Base-by-base conservation (phyloP, 2,113 vertebrate genomes). In the Dipodomys ordii region DNA sequence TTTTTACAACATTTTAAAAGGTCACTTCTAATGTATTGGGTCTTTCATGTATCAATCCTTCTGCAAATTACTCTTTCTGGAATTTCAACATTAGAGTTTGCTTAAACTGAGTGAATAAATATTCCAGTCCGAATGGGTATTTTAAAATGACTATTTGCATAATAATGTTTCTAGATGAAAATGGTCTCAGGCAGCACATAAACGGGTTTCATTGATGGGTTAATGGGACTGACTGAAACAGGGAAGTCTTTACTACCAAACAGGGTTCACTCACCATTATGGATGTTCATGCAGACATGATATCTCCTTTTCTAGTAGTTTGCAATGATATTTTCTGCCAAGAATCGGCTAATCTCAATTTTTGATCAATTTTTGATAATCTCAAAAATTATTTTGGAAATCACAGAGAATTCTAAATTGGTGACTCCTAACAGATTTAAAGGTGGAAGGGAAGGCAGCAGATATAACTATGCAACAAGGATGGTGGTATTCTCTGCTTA, bases 161-260 rank as follows among this genome's bases (percentile, higher is more conserved):
- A 96, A 96, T 95, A 94, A 94, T 93, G 27, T 85, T 92, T 97
- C 94, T 92, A 67, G 96, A 95, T 90, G 69, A 90, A 97, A 97
- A 94, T 89, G 73, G 88, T 89, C 71, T 96, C 94, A 92, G 91
- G 77, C 22, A 91, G 20, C 68, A 86, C 22, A 90, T 76, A 83
- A 96, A 93, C n/a, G 92, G 82, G 69, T 57, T 93, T 96, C 81
- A 73, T 28, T 91, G 79, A 88, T 72, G 81, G 94, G 94, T 94
- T 92, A 88, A 94, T 86, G 1, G 0, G 88, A 88, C 88, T 6
- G 83, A 46, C 78, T 84, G 92, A 81, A 92, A 95, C 79, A 88
- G 5, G 89, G 79, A 72, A 32, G 60, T 64, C 23, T 92, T 71
- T 49, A 91, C 32, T 12, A 92, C 65, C 91, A 95, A 96, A 92